Evolutionary conservation across 2,888 invertebrate species (phyloP), one percentile per base, ranked within the genome.

Genomic region (Erynnis tages): DNA sequence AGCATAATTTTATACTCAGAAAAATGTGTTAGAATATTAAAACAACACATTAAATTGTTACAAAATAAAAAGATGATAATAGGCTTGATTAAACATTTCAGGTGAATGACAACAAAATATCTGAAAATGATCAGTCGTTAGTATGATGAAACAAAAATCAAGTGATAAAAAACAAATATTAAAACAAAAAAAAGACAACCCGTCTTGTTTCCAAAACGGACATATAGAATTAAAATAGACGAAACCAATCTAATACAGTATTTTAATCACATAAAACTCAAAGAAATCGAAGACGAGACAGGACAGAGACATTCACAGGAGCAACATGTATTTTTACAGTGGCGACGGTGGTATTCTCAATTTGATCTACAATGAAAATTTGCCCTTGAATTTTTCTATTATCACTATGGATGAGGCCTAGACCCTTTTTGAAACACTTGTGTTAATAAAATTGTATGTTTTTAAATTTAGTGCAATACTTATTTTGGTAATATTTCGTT

Each of bases 161-260:
- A 54, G 53, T 35, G 11, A 54, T 19, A 54, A 5, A 57, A 29
- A 54, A 40, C 25, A 46, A 10, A 46, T 23, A 25, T 25, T 14
- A 14, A 16, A 34, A 45, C 2, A 34, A 3, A 10, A 32, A 34
- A 23, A 37, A 4, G 34, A 11, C 6, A 4, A n/a, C 14, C 30
- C 11, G 21, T 40, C 32, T 40, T 40, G 21, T 40, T 40, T 40
- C 30, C 7, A 27, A 47, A 17, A 44, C 10, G 34, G 29, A 44
- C 14, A 40, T 30, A 40, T 7, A 27, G 29, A 25, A 38, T 49
- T 35, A 43, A 29, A 7, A 21, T 32, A 32, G 27, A 32, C 19
- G 27, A 59, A 45, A 56, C 58, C 57, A 63, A 46, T 55, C 61
- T 65, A 63, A 65, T 61, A 62, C 57, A 56, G 59, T 58, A 50